phyloP scores from a whole-genome alignment of 2,888 invertebrate genomes.

The Nomada flava region DNA sequence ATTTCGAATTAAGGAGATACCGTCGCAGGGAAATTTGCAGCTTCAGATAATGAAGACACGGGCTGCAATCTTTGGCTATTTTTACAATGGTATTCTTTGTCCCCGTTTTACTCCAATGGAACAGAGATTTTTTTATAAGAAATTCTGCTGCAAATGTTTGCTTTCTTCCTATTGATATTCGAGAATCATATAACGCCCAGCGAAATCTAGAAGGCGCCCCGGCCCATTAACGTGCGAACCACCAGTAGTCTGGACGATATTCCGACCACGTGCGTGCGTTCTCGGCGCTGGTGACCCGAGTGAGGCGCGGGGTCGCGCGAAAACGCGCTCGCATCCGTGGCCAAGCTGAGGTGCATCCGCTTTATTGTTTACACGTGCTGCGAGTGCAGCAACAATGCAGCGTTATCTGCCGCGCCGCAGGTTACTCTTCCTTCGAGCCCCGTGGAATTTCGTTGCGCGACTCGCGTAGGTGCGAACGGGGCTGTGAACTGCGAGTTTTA shows the following conservation, averaged over 20 bases:
- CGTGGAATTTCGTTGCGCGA: slow-evolving; percentile 30
- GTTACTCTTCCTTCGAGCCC: slow-evolving; percentile 19
- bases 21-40: background rate
- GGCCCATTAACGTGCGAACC: background rate
- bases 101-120: too few relatives aligned
- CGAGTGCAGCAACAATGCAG: slow-evolving; percentile 38
- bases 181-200: too few relatives aligned
- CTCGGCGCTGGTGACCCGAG: slow-evolving; percentile 47
- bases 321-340: slow-evolving; percentile 40
- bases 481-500: slow-evolving; percentile 51
- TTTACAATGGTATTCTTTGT: too few relatives aligned
- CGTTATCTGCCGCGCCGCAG: slow-evolving; percentile 38
- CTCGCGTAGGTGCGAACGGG: slow-evolving; percentile 44
- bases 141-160: too few relatives aligned
- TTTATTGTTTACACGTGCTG: slow-evolving; percentile 63
- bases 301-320: slow-evolving; percentile 46
- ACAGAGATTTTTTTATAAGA: too few relatives aligned
- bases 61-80: background rate
- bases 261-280: slow-evolving; percentile 13
- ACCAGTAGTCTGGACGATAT: background rate
- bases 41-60: background rate
- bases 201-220: background rate
- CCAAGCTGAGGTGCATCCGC: slow-evolving; percentile 25
- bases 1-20: slow-evolving; percentile 3
- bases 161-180: too few relatives aligned